Percentiles rank a stretch among this genome's conserved stretches.
Conservation (phyloP, 2,113 vertebrate species). For the Neolamprologus devosi region DNA sequence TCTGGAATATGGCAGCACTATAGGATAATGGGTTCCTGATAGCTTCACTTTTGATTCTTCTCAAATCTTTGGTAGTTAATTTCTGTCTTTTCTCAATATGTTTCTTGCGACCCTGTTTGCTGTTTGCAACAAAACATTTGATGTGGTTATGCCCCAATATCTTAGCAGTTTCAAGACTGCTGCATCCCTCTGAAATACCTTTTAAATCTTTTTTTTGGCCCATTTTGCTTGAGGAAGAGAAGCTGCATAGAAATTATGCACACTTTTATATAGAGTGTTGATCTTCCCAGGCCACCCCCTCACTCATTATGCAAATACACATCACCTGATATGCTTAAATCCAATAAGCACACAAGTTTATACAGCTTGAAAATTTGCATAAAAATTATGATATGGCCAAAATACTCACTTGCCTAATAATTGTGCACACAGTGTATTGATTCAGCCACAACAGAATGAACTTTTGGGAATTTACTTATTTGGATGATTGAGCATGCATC, state of each 20-base stretch:
- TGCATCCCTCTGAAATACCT: neutral
- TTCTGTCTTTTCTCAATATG: rapidly evolving
- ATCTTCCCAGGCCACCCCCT: neutral
- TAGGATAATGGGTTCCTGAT: neutral
- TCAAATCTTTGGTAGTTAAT: neutral
- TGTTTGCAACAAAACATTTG: neutral
- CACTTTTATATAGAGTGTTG: neutral
- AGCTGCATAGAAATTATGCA: neutral
- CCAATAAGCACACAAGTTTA: neutral
- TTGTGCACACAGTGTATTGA: neutral
- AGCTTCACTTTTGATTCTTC: neutral
- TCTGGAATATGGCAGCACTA: neutral
- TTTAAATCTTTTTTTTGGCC: neutral
- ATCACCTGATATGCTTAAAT: neutral
- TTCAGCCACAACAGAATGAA: neutral
- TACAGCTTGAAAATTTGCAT: neutral
- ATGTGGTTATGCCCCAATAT: neutral
- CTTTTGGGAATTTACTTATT: neutral
- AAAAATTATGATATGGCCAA: neutral
- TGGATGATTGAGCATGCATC: neutral
- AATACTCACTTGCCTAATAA: neutral
- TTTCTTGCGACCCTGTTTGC: neutral
- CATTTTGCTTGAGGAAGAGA: neutral
- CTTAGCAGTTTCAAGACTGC: neutral
- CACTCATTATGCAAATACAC: neutral